Conservation (phyloP, 2,113 vertebrate genomes). For the Eleginops maclovinus region DNA sequence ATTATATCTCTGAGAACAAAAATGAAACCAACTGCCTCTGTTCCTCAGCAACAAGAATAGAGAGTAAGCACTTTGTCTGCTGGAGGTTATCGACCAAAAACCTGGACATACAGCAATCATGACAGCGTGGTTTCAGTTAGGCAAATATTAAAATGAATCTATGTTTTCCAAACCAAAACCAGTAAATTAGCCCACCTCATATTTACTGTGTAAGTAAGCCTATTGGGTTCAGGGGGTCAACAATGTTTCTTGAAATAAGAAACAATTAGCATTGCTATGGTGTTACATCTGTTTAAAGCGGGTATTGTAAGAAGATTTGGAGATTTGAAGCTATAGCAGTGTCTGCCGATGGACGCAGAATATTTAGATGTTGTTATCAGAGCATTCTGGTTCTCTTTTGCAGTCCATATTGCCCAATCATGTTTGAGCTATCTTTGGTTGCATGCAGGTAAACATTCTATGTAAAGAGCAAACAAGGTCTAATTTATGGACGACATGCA, state of each 20-base stretch:
- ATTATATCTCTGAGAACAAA: constrained; percentile 32
- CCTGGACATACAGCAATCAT: neutral
- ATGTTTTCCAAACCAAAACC: neutral
- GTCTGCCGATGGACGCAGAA: too few relatives aligned
- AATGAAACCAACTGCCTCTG: constrained; percentile 30
- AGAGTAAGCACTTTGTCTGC: constrained; percentile 12
- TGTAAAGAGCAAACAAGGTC: too few relatives aligned
- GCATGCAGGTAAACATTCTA: too few relatives aligned
- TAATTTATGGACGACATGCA: too few relatives aligned
- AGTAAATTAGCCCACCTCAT: neutral
- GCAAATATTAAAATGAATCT: constrained; percentile 4
- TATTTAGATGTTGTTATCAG: too few relatives aligned
- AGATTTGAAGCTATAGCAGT: constrained; percentile 15
- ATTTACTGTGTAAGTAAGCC: neutral
- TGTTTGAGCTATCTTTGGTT: too few relatives aligned
- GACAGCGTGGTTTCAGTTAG: neutral
- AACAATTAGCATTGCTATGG: neutral
- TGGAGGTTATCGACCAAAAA: constrained; percentile 30
- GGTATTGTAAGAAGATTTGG: neutral
- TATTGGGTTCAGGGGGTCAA: constrained; percentile 9
- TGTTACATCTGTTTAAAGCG: neutral
- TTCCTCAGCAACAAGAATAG: constrained; percentile 12
- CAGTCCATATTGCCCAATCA: too few relatives aligned
- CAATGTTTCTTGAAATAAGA: constrained; percentile 12
- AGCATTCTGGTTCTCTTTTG: too few relatives aligned